Base-by-base conservation (phyloP, 2,888 invertebrate genomes). In the Hydropsyche betteni region DNA sequence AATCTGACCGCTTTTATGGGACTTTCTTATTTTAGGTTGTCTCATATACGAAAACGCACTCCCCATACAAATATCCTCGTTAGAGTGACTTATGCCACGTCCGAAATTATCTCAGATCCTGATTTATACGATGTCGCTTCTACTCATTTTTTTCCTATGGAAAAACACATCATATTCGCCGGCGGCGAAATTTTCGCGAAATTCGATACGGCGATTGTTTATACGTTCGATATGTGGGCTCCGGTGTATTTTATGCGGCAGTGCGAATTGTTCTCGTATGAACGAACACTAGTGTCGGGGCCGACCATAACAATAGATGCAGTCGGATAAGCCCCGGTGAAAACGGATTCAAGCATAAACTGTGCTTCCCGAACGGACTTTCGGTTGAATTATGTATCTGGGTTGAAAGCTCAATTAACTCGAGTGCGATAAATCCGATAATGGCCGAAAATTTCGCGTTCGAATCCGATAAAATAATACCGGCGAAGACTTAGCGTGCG, bases 391-490 rank as follows among this genome's bases (percentile, higher is more conserved):
- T 78, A 78, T 78, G 68, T 75, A 78, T 75, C 76, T 76, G 76
- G 78, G 76, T 78, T 75, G 76, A 78, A 78, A 78, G 78, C 76
- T 78, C 75, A 76, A 78, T 78, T 78, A 76, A 78, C 76, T 75
- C 69, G 64, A 72, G 75, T 77, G 69, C 73, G 36, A 72, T 72
- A 72, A 72, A 72, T 72, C 36, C 8, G 14, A 64, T 64, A 64
- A 64, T 64, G 36, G 36, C 64, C 64, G 64, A 64, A 64, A 64
- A 44, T 44, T 64, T 64, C 36, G 64, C 64, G 64, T n/a, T 16
- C 34, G 36, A 64, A 36, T 61, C 61, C 10, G 16, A 61, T 33
- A 36, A 64, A 33, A 36, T 36, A 12, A 6, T 6, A 55, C 6
- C 55, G 55, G 55, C 51, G 24, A 64, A 34, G 55, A 55, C n/a